phyloP scores from a whole-genome alignment of 2,888 invertebrate genomes.

The Onchidella celtica region DNA sequence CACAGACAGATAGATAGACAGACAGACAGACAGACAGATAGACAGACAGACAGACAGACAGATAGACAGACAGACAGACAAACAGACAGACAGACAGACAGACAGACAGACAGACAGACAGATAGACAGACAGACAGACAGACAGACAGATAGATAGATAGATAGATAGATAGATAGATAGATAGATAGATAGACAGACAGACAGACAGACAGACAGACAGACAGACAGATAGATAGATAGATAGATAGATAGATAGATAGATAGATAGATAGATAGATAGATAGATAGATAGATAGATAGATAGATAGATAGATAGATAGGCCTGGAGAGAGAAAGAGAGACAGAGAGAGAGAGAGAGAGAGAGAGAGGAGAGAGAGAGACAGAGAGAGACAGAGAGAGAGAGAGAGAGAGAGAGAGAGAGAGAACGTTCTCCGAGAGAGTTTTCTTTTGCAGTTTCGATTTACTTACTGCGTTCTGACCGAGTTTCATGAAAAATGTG shows the following conservation, averaged over 20 bases:
- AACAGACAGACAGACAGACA: background rate
- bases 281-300: background rate
- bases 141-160: too few species aligned
- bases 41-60: too few species aligned
- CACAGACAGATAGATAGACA: background rate
- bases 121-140: too few species aligned
- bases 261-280: background rate
- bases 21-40: background rate
- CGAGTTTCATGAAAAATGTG: too few species aligned
- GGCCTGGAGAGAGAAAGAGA: conserved; percentile 18
- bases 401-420: background rate
- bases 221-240: background rate
- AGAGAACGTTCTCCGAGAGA: too few species aligned
- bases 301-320: background rate
- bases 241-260: conserved; percentile 3
- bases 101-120: background rate
- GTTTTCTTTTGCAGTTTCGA: too few species aligned
- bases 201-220: background rate
- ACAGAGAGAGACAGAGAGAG: conserved; percentile 14
- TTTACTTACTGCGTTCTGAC: too few species aligned
- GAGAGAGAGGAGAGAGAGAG: conserved; percentile 14
- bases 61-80: too few species aligned
- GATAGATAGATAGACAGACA: too few species aligned
- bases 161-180: too few species aligned
- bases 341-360: conserved; percentile 33